Evolutionary conservation across 2,797 vertebrate genomes (phyloP).

Genomic region (Ceryle rudis): DNA sequence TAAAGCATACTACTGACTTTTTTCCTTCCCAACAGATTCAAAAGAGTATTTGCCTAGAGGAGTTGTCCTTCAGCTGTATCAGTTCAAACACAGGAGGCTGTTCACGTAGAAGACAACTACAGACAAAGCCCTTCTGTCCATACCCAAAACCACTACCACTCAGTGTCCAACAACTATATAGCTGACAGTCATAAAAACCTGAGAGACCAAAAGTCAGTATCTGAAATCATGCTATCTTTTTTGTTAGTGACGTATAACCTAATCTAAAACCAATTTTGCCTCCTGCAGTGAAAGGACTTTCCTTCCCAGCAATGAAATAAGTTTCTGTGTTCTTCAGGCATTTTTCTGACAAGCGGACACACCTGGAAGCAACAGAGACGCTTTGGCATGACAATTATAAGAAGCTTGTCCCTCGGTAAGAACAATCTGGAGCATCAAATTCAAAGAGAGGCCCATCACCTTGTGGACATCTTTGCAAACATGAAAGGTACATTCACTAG

Average conservation of each 20-base stretch:
- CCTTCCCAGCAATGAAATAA: background rate
- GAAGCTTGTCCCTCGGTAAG: conserved; percentile 73
- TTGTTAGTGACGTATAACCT: background rate
- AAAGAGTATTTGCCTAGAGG: background rate
- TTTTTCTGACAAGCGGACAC: conserved; percentile 71
- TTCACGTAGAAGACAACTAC: background rate
- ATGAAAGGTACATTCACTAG: conserved; percentile 58
- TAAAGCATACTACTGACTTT: background rate
- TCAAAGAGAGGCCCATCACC: conserved; percentile 59
- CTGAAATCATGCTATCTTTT: background rate
- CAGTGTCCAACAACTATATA: background rate
- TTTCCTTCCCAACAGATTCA: background rate
- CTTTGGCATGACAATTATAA: conserved; percentile 72
- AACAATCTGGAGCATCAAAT: conserved; percentile 74
- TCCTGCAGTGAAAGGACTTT: background rate
- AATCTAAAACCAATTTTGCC: background rate
- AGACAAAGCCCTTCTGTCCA: background rate
- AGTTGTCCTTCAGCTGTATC: background rate
- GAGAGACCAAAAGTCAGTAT: background rate
- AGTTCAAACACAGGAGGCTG: background rate
- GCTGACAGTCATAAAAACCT: background rate
- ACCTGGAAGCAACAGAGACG: conserved; percentile 80
- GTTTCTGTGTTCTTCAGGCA: conserved; percentile 34
- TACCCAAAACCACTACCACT: background rate
- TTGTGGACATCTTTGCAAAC: conserved; percentile 61